Evolutionary conservation across 2,797 vertebrate species (phyloP).

Genomic region (Tamandua tetradactyla): DNA sequence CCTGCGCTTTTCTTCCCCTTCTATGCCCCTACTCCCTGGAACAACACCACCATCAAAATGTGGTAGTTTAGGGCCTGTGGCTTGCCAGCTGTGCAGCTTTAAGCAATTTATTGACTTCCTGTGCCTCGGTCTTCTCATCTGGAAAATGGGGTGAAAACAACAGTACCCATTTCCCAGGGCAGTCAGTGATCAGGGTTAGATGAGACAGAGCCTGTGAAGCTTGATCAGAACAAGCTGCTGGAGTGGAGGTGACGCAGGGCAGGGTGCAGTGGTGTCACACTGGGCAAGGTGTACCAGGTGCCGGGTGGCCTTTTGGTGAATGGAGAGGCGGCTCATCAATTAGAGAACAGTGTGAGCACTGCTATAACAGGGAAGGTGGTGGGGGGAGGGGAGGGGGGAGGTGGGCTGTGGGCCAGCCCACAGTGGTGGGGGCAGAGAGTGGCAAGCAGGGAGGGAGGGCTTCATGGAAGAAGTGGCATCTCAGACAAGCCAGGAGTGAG

Average conservation of each 20-base stretch:
- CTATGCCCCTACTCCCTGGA: background rate
- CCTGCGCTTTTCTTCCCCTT: background rate
- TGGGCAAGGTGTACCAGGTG: background rate
- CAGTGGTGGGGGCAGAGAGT: background rate
- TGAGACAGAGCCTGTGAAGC: background rate
- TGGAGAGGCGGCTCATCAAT: background rate
- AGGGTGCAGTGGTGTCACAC: background rate
- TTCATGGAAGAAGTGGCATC: background rate
- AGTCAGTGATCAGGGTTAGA: background rate
- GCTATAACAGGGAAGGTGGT: background rate
- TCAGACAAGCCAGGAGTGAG: background rate
- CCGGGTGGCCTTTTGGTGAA: background rate
- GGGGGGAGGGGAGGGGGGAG: too few relatives aligned
- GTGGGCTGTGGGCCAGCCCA: background rate
- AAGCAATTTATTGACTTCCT: background rate
- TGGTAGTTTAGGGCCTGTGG: background rate
- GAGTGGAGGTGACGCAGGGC: background rate
- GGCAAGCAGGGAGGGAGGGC: background rate
- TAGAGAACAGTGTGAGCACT: background rate
- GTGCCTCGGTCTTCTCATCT: background rate
- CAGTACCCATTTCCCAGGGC: background rate
- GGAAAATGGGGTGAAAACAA: background rate
- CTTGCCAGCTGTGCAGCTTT: background rate
- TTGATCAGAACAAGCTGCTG: background rate
- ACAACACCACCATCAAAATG: background rate